Conservation (phyloP, 2,113 vertebrate species). For the Pseudorhombus dupliciocellatus region DNA sequence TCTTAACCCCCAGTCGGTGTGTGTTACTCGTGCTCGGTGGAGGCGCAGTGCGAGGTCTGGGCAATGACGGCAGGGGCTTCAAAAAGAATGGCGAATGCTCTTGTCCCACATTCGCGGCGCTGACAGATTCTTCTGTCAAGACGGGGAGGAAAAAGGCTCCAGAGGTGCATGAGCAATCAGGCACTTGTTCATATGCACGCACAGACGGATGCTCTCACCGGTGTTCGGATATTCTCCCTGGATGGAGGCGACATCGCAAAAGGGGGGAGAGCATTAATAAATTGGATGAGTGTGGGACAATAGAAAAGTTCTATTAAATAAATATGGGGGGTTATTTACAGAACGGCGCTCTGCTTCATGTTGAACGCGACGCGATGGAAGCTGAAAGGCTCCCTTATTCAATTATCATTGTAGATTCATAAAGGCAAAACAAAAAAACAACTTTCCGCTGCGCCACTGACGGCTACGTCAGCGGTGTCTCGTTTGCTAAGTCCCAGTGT, state of each 20-base stretch:
- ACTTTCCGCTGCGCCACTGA: slow-evolving; percentile 29
- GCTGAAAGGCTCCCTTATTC: slow-evolving; percentile 38
- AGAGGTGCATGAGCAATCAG: slow-evolving; percentile 22
- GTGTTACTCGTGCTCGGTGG: slow-evolving; percentile 63
- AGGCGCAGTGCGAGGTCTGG: slow-evolving; percentile 35
- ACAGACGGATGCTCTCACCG: slow-evolving; percentile 28
- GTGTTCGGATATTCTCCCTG: slow-evolving; percentile 24
- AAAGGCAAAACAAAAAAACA: slow-evolving; percentile 42
- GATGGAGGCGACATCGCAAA: slow-evolving; percentile 27
- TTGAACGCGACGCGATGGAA: slow-evolving; percentile 35
- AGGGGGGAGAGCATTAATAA: slow-evolving; percentile 48
- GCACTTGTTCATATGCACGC: slow-evolving; percentile 7
- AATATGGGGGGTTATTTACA: slow-evolving; percentile 50
- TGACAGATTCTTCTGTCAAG: slow-evolving; percentile 52
- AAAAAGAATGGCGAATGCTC: slow-evolving; percentile 67
- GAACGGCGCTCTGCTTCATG: slow-evolving; percentile 22
- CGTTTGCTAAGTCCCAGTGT: slow-evolving; percentile 13
- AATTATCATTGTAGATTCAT: slow-evolving; percentile 50
- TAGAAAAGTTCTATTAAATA: slow-evolving; percentile 55
- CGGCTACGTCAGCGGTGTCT: slow-evolving; percentile 7
- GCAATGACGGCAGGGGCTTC: slow-evolving; percentile 59
- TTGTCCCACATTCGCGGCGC: slow-evolving; percentile 57
- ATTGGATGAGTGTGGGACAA: slow-evolving; percentile 33
- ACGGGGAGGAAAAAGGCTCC: not conserved
- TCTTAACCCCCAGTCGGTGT: slow-evolving; percentile 42